Base-by-base conservation (phyloP, 53 echinoderm and acorn worm genomes). In the Holothuria leucospilota region DNA sequence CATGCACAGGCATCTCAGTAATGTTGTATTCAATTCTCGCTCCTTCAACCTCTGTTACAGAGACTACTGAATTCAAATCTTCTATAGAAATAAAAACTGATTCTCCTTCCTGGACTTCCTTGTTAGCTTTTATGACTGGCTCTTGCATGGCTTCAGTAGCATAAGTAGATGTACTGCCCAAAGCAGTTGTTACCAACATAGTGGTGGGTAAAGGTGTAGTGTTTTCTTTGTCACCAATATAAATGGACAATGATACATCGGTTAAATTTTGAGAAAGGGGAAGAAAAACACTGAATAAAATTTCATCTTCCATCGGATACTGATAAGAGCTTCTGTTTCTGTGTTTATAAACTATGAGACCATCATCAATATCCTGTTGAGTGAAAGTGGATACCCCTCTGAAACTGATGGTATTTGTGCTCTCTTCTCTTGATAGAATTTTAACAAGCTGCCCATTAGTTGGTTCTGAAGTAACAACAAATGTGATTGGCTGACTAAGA, bases 211-310 rank as follows among this genome's bases (percentile, higher is more conserved):
- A 71, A 52, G 88, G 42, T 6, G 88, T 89, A 14, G 90, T 90
- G n/a, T 34, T 65, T 81, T 82, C 69, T 42, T 73, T 83, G 49
- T 86, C 84, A 65, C 83, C 89, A 63, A 93, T 90, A 39, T 63
- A 59, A 8, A 99, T 68, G 58, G 89, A 68, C 61, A 99, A 90
- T 21, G 49, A 46, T n/a, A 95, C 84, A 25, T 64, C 84, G 1
- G 90, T 88, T 24, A 99, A 87, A 65, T 99, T 95, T 71, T 95
- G 95, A 14, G 99, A 88, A 61, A 91, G 90, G 1, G 92, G 87
- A 29, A 93, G 85, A 53, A 71, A 51, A 42, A 95, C 95, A 65
- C 89, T 82, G 78, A 95, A 99, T 13, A 70, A 23, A 79, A 99
- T 90, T 11, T 62, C 79, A 68, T 94, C 96, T 20, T 86, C 67